These are phyloP conservation scores for Hylaeus anthracinus DNA, from an alignment of 1,140 invertebrate genomes.

Conservation along the genomic window DNA sequence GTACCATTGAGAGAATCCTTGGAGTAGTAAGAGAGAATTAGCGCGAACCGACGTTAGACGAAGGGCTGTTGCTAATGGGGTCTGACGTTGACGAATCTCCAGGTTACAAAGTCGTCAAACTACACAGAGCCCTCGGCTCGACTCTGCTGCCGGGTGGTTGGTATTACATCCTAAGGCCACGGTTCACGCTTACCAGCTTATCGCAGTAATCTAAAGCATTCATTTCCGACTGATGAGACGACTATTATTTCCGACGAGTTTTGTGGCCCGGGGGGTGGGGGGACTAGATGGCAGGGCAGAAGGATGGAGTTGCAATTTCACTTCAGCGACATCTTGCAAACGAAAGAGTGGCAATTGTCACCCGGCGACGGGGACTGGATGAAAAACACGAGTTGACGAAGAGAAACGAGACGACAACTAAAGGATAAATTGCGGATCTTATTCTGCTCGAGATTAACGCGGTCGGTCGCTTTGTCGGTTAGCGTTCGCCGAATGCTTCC, in stretches of 20 bases:
- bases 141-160: constrained; percentile 30
- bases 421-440: not conserved
- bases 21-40: constrained; percentile 61
- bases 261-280: not conserved
- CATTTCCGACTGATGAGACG: constrained; percentile 54
- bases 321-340: not conserved
- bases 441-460: not conserved
- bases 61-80: constrained; percentile 71
- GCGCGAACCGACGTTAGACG: constrained; percentile 61
- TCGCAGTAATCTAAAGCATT: constrained; percentile 54
- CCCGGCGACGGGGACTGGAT: not conserved
- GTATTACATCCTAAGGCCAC: constrained; percentile 28
- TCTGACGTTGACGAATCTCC: constrained; percentile 75
- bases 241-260: constrained; percentile 38
- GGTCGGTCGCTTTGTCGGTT: not conserved
- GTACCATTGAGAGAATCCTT: not conserved
- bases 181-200: constrained; percentile 56
- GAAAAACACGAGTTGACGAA: not conserved
- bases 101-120: constrained; percentile 72
- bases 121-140: constrained; percentile 39
- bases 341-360: not conserved
- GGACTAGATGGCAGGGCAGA: not conserved
- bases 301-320: constrained; percentile 23
- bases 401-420: not conserved
- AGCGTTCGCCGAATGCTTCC: no score